Evolutionary conservation across 2,888 invertebrate genomes (phyloP).

Genomic region (Sphaeridia pumilis): DNA sequence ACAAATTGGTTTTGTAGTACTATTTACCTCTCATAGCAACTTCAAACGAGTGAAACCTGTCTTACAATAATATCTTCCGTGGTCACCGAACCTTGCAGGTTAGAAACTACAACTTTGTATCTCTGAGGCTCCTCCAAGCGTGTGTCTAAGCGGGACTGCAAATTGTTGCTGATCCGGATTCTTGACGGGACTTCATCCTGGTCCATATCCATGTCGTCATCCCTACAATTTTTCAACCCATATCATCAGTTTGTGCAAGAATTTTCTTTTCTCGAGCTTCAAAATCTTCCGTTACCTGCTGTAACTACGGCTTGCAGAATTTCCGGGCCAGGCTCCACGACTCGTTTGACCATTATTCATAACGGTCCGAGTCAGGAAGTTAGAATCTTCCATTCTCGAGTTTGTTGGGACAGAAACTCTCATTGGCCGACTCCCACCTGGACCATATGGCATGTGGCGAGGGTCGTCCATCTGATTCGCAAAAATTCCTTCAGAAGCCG

Average conservation of each 20-base stretch:
- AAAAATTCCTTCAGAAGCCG: background rate
- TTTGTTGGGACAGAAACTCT: background rate
- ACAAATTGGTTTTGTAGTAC: no score
- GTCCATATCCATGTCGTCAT: conserved; percentile 20
- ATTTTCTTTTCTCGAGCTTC: no score
- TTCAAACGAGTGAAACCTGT: background rate
- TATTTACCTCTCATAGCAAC: no score
- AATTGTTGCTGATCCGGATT: conserved; percentile 24
- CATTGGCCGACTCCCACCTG: background rate
- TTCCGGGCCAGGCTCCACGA: conserved; percentile 22
- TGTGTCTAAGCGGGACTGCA: conserved; percentile 21
- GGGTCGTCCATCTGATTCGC: background rate
- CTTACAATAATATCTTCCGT: conserved; percentile 75
- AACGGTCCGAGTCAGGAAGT: conserved; percentile 30
- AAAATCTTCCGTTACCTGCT: no score
- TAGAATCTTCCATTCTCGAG: background rate
- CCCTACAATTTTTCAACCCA: no score
- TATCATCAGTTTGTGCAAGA: no score
- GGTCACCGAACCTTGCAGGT: conserved; percentile 73
- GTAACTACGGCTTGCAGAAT: no score
- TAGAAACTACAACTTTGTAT: conserved; percentile 79
- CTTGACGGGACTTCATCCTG: conserved; percentile 22
- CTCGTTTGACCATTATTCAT: conserved; percentile 17
- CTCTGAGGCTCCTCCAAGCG: conserved; percentile 40
- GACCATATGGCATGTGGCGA: background rate